Evolutionary conservation across 2,888 invertebrate species (phyloP).

Genomic region (Ypsolopha sequella): DNA sequence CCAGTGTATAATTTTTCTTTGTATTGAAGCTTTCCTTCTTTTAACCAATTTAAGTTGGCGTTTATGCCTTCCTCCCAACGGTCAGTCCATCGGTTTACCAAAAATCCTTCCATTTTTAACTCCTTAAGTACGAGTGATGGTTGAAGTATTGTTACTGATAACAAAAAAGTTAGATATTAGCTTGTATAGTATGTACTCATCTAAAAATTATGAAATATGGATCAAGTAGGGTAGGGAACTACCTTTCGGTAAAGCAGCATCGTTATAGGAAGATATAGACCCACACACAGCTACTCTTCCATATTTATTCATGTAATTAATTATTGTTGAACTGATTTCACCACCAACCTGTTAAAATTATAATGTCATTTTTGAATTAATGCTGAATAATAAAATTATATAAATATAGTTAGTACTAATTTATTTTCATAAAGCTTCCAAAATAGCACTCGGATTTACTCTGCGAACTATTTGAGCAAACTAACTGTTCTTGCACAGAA

Average conservation of each 20-base stretch:
- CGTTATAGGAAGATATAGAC: slow-evolving; percentile 77
- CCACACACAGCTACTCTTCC: slow-evolving; percentile 80
- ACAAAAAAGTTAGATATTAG: background rate
- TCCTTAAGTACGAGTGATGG: slow-evolving; percentile 71
- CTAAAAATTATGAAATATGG: no score
- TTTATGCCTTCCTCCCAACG: slow-evolving; percentile 74
- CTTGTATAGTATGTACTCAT: background rate
- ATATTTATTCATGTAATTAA: slow-evolving; percentile 73
- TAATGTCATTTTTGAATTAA: background rate
- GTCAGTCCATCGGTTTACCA: slow-evolving; percentile 66
- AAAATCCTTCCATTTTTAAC: slow-evolving; percentile 78
- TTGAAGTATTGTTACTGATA: slow-evolving; percentile 65
- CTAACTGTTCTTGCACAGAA: no score
- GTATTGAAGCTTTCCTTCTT: slow-evolving; percentile 77
- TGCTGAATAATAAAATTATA: no score
- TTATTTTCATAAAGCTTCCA: no score
- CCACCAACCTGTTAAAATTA: slow-evolving; percentile 74
- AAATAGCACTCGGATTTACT: no score
- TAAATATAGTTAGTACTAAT: no score
- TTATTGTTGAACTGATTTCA: slow-evolving; percentile 74
- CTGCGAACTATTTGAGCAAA: no score
- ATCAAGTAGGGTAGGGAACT: background rate
- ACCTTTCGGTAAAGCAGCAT: slow-evolving; percentile 48
- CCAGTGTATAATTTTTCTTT: slow-evolving; percentile 78
- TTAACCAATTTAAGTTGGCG: slow-evolving; percentile 74